Conservation (phyloP, 2,113 vertebrate genomes). For the Capreolus pygargus region DNA sequence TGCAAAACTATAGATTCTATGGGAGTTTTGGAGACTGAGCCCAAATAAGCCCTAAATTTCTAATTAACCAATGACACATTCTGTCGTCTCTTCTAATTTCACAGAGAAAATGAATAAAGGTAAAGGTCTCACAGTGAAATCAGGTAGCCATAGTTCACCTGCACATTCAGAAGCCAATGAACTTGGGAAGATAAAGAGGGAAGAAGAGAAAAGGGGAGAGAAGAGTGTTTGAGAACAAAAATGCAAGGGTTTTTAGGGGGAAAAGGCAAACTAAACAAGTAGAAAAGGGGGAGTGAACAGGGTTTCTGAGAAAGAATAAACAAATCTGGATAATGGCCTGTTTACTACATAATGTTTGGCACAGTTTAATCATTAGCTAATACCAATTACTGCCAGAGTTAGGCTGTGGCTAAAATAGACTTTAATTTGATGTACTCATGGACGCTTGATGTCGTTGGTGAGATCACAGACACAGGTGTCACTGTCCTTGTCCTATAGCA, state of each 20-base stretch:
- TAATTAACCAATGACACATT: neutral
- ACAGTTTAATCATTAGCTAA: neutral
- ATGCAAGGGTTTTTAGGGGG: neutral
- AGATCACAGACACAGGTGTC: neutral
- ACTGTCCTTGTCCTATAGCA: neutral
- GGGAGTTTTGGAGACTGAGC: neutral
- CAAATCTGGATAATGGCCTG: neutral
- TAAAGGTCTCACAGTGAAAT: neutral
- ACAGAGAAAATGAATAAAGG: neutral
- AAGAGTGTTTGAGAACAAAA: neutral
- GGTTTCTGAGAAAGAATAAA: neutral
- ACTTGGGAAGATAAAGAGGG: neutral
- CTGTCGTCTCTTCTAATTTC: neutral
- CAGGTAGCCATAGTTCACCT: neutral
- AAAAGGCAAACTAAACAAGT: neutral
- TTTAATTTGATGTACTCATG: neutral
- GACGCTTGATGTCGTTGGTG: neutral
- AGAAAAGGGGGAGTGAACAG: neutral
- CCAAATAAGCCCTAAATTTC: neutral
- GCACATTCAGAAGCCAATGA: neutral
- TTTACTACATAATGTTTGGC: neutral
- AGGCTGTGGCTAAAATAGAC: neutral
- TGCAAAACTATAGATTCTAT: neutral
- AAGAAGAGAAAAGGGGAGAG: neutral
- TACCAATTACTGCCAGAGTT: neutral